Evolutionary conservation across 30 jellyfish, hydroid and myxozoan genomes (phyloP).

Genomic region (Pseudorhiza aurosa): DNA sequence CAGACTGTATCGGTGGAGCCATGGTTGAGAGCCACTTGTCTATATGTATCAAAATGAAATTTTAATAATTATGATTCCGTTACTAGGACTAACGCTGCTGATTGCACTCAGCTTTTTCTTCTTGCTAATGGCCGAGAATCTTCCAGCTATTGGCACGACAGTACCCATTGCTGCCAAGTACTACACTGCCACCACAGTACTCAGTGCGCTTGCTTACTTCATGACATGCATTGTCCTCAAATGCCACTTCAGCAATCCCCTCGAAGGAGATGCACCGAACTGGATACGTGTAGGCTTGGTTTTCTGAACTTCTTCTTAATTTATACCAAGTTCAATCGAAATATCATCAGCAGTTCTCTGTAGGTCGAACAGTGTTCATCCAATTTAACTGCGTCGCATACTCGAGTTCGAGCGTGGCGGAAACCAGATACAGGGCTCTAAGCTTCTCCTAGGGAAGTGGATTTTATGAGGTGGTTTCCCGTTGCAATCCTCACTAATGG

Average conservation of each 20-base stretch:
- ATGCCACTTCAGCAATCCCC: slow-evolving; percentile 77
- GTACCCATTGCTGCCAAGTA: slow-evolving; percentile 79
- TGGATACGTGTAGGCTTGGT: slow-evolving; percentile 68
- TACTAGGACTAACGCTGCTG: slow-evolving; percentile 76
- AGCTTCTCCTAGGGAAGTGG: too few species aligned
- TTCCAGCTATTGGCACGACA: slow-evolving; percentile 71
- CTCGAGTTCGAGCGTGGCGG: too few species aligned
- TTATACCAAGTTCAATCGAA: neutral
- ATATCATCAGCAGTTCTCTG: too few species aligned
- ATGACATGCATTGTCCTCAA: slow-evolving; percentile 77
- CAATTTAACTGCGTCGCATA: too few species aligned
- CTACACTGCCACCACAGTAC: slow-evolving; percentile 68
- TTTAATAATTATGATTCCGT: too few species aligned
- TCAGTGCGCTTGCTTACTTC: slow-evolving; percentile 79
- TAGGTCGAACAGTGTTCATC: too few species aligned
- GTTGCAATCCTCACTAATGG: too few species aligned
- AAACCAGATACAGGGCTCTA: too few species aligned
- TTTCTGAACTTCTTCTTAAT: neutral
- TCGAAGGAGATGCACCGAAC: slow-evolving; percentile 81
- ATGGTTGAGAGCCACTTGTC: too few species aligned
- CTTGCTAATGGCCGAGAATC: slow-evolving; percentile 81
- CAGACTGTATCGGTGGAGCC: too few species aligned
- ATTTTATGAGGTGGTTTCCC: too few species aligned
- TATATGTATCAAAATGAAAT: too few species aligned
- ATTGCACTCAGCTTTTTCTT: slow-evolving; percentile 84